Percentiles rank a stretch among this genome's conserved stretches.
Evolutionary conservation across 2,797 vertebrate genomes (phyloP).

Genomic region (Calcarius lapponicus): DNA sequence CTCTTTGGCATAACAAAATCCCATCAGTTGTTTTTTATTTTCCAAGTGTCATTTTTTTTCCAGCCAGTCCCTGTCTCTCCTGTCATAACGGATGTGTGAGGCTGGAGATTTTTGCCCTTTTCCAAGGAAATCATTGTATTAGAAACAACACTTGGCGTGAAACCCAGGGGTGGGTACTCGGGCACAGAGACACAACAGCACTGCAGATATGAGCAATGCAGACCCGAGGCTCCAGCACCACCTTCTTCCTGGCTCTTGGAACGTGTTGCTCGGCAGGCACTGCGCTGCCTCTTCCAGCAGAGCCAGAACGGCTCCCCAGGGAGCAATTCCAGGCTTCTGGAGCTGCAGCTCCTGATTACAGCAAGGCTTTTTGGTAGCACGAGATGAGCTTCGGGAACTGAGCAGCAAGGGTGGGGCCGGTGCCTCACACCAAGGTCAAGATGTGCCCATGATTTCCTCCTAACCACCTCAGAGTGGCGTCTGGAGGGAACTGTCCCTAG

Average conservation of each 20-base stretch:
- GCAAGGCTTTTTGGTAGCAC: rapidly evolving
- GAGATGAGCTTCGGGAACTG: not conserved
- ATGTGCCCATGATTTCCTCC: not conserved
- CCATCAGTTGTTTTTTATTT: not conserved
- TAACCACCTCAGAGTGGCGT: not conserved
- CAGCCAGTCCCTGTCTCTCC: not conserved
- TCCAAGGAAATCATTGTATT: not conserved
- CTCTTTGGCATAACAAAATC: not conserved
- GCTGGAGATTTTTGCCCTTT: not conserved
- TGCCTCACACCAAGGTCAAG: not conserved
- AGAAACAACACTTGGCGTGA: not conserved
- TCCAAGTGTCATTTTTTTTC: not conserved
- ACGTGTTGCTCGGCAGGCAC: rapidly evolving
- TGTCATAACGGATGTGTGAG: not conserved
- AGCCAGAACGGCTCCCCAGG: not conserved
- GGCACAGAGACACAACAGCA: not conserved
- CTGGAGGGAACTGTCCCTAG: not conserved
- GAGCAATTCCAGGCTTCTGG: not conserved
- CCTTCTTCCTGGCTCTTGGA: not conserved
- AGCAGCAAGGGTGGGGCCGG: rapidly evolving
- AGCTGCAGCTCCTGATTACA: not conserved
- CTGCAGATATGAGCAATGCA: not conserved
- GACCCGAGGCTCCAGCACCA: not conserved
- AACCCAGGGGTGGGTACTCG: not conserved
- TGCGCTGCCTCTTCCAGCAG: not conserved